Percentiles rank a stretch among this genome's conserved stretches.
phyloP scores from a whole-genome alignment of 2,797 vertebrate genomes.

The Simalia tracyae region DNA sequence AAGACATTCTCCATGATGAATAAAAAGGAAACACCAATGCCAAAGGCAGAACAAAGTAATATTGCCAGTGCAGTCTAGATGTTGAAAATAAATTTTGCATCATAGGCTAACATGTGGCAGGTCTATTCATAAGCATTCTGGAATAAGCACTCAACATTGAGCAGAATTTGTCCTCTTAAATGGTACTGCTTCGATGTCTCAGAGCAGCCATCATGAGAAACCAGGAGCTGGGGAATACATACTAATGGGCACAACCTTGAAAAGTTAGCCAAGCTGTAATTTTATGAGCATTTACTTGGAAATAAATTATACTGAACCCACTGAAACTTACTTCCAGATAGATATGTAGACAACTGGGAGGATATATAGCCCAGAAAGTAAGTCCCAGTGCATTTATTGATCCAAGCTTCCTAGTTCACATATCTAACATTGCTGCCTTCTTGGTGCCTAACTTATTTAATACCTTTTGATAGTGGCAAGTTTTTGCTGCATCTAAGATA shows the following conservation, averaged over 20 bases:
- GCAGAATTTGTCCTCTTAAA: rapidly evolving
- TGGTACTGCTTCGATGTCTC: not conserved
- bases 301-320: not conserved
- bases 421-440: not conserved
- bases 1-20: slow-evolving; percentile 15
- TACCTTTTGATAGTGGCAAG: not conserved
- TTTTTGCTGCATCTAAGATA: not conserved
- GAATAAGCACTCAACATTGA: not conserved
- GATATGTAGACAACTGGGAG: not conserved
- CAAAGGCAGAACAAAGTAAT: slow-evolving; percentile 17
- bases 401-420: not conserved
- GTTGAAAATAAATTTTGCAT: not conserved
- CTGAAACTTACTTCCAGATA: not conserved
- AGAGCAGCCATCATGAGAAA: slow-evolving; percentile 32
- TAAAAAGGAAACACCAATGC: slow-evolving; percentile 14
- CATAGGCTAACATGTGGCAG: not conserved
- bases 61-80: slow-evolving; percentile 24
- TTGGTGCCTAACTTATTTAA: not conserved
- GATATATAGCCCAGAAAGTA: not conserved
- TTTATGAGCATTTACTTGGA: not conserved
- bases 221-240: slow-evolving; percentile 21
- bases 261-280: not conserved
- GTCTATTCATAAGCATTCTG: not conserved
- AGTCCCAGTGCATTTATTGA: not conserved
- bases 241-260: not conserved